Percentiles rank a stretch among this genome's conserved stretches.
phyloP scores from a whole-genome alignment of 2,888 invertebrate species.

The Carabus problematicus region DNA sequence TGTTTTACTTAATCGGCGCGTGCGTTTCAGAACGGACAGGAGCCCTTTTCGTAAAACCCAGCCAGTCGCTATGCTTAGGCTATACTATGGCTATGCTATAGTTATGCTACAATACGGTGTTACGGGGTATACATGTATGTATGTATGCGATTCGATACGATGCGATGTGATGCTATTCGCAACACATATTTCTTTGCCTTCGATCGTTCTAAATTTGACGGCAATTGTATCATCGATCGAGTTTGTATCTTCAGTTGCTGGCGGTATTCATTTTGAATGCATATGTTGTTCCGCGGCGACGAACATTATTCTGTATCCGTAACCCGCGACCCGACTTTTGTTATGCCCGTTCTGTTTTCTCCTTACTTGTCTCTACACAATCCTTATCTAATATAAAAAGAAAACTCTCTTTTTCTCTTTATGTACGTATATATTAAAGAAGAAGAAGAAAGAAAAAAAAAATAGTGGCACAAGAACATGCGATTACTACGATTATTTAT shows the following conservation, averaged over 20 bases:
- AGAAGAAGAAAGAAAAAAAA: neutral
- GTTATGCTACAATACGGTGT: too few species aligned
- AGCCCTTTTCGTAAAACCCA: too few species aligned
- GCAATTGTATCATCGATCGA: constrained; percentile 13
- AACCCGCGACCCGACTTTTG: neutral
- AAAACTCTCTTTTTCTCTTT: neutral
- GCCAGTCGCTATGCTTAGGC: too few species aligned
- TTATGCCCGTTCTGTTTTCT: constrained; percentile 3
- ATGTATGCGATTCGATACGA: too few species aligned
- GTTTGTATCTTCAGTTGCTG: constrained; percentile 10
- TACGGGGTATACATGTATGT: too few species aligned
- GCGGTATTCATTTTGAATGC: constrained; percentile 12
- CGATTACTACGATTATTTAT: too few species aligned
- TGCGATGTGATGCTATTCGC: too few species aligned
- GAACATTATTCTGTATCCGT: neutral
- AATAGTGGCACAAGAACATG: too few species aligned
- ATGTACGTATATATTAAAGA: constrained; percentile 1
- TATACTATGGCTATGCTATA: too few species aligned
- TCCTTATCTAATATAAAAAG: neutral
- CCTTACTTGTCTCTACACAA: neutral
- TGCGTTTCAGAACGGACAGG: neutral
- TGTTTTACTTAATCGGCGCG: constrained; percentile 14
- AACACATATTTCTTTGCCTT: neutral
- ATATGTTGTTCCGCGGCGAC: constrained; percentile 4
- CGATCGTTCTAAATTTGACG: constrained; percentile 14